Conservation (phyloP, 2,797 vertebrate species). For the Darevskia mixta region DNA sequence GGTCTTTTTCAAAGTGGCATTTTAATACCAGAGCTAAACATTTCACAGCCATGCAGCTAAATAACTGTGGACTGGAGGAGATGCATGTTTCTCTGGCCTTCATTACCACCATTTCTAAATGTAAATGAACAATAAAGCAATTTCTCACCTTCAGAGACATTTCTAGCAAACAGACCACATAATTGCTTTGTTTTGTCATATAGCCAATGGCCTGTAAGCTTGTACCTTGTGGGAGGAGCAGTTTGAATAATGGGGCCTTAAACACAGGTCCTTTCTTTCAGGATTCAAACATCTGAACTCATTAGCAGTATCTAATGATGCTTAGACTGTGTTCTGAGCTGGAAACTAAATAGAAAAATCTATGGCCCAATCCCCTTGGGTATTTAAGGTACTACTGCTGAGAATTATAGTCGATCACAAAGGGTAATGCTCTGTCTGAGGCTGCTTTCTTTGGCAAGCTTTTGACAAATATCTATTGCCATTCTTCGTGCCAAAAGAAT, state of each 20-base stretch:
- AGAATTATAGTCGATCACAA: slow-evolving; percentile 23
- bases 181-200: slow-evolving; percentile 42
- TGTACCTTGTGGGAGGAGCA: slow-evolving; percentile 16
- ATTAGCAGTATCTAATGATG: slow-evolving; percentile 48
- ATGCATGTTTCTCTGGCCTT: not conserved
- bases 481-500: slow-evolving; percentile 16
- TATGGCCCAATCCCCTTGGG: slow-evolving; percentile 29
- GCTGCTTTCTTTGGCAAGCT: slow-evolving; percentile 39
- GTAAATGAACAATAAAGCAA: slow-evolving; percentile 15
- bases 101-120: not conserved
- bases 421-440: slow-evolving; percentile 26
- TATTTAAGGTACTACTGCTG: slow-evolving; percentile 42
- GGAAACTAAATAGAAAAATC: slow-evolving; percentile 54
- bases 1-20: not conserved
- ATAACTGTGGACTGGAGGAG: not conserved
- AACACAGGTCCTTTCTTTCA: slow-evolving; percentile 33
- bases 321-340: slow-evolving; percentile 38
- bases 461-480: slow-evolving; percentile 41
- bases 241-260: slow-evolving; percentile 52
- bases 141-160: slow-evolving; percentile 44
- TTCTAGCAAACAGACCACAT: slow-evolving; percentile 25
- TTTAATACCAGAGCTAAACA: not conserved
- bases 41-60: not conserved
- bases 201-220: slow-evolving; percentile 5
- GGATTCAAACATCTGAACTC: slow-evolving; percentile 47